These are phyloP conservation scores for Triplophysa tibetana DNA, from an alignment of 2,113 vertebrate species.

Conservation along the genomic window DNA sequence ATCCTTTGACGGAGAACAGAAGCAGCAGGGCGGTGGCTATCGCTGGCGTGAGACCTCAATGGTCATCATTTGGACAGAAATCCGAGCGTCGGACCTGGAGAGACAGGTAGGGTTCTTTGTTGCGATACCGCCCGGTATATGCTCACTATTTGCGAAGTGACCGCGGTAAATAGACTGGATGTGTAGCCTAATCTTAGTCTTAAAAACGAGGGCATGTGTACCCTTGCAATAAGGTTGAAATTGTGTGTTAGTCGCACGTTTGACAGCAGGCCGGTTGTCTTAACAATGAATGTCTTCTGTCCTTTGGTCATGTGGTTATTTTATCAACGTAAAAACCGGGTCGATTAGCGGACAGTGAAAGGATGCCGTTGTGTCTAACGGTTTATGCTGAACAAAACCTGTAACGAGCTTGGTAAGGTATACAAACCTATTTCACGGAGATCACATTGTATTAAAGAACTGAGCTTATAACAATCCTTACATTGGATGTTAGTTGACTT, in stretches of 20 bases:
- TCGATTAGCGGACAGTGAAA: not conserved
- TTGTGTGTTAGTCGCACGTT: not conserved
- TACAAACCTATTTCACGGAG: not conserved
- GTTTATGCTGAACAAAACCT: not conserved
- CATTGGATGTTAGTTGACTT: not conserved
- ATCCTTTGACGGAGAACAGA: constrained; percentile 52
- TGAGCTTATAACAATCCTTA: not conserved
- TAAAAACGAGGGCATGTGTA: not conserved
- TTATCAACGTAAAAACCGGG: not conserved
- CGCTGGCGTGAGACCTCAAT: constrained; percentile 61
- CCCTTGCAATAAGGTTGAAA: not conserved
- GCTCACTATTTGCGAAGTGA: constrained; percentile 33
- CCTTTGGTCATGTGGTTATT: not conserved
- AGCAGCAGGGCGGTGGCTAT: constrained; percentile 63
- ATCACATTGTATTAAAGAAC: too few relatives aligned
- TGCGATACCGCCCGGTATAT: constrained; percentile 53
- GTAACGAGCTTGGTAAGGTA: not conserved
- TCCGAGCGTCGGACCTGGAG: constrained; percentile 65
- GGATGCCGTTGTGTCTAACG: not conserved
- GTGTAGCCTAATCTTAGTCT: not conserved
- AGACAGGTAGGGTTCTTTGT: constrained; percentile 64
- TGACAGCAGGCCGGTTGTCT: constrained; percentile 30
- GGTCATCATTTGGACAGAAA: constrained; percentile 63
- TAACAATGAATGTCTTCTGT: constrained; percentile 2
- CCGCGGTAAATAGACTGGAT: constrained; percentile 1